Percentiles rank a stretch among this genome's conserved stretches.
phyloP scores from a whole-genome alignment of 1,140 invertebrate genomes.

The Holotrichia oblita region DNA sequence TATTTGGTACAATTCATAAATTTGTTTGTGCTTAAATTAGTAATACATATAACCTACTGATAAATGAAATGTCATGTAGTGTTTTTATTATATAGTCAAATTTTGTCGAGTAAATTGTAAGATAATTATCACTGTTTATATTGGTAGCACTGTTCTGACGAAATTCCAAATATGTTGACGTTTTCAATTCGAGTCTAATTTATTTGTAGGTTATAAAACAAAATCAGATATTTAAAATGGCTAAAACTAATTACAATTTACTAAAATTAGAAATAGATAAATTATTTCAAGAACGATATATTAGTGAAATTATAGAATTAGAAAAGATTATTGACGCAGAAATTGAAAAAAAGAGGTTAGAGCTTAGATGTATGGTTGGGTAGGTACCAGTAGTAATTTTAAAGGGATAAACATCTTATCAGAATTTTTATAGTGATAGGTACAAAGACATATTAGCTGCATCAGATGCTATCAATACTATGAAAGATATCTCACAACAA shows the following conservation, averaged over 20 bases:
- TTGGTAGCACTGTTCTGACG: constrained; percentile 1
- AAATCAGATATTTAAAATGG: constrained; percentile 49
- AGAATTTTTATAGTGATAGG: constrained; percentile 73
- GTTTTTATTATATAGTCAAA: too few species aligned
- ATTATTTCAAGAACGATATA: constrained; percentile 82
- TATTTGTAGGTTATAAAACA: constrained; percentile 7
- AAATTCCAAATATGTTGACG: background rate
- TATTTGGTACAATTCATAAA: too few species aligned
- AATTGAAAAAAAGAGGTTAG: constrained; percentile 91
- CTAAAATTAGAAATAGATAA: constrained; percentile 75
- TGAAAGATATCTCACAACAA: constrained; percentile 82
- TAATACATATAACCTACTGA: too few species aligned
- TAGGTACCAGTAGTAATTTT: constrained; percentile 61
- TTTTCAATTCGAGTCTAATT: background rate
- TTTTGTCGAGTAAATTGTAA: too few species aligned
- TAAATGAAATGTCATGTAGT: too few species aligned
- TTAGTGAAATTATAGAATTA: constrained; percentile 84
- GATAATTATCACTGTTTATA: too few species aligned
- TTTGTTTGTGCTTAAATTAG: too few species aligned
- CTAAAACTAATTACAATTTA: constrained; percentile 62
- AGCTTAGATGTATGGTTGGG: constrained; percentile 91
- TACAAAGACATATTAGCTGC: constrained; percentile 93
- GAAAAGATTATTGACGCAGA: constrained; percentile 87
- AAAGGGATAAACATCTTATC: background rate
- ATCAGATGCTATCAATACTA: constrained; percentile 91